Evolutionary conservation across 2,888 invertebrate species (phyloP).

Genomic region (Metellina segmentata): DNA sequence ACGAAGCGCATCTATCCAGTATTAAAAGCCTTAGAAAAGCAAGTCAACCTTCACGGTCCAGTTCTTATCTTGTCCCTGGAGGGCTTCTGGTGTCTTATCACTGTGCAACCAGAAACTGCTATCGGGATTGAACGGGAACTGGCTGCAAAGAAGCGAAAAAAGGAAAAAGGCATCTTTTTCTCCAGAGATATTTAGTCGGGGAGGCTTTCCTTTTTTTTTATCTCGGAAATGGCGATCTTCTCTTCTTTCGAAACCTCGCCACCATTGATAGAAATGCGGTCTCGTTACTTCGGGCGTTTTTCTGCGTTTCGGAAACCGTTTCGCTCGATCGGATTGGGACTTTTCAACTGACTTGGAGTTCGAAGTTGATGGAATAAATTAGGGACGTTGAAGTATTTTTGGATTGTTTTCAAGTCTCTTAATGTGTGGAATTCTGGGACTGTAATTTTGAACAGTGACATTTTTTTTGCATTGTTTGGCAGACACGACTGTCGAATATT

Average conservation of each 20-base stretch:
- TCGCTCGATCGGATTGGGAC: too few species aligned
- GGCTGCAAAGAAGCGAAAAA: not conserved
- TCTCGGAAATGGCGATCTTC: constrained; percentile 1
- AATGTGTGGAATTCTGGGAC: too few species aligned
- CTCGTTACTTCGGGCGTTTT: not conserved
- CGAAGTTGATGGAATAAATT: too few species aligned
- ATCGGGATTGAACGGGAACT: not conserved
- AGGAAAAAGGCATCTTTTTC: too few species aligned
- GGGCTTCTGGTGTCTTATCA: constrained; percentile 21
- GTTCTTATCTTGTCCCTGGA: not conserved
- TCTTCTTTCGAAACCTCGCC: not conserved
- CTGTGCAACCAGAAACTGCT: constrained; percentile 1
- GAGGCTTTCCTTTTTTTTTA: not conserved
- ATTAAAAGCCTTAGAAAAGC: constrained; percentile 8
- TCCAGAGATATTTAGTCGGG: not conserved
- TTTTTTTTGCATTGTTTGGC: too few species aligned
- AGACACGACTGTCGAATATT: too few species aligned
- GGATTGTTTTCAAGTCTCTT: too few species aligned
- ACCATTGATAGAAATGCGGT: not conserved
- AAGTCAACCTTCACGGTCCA: not conserved
- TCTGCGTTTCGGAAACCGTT: not conserved
- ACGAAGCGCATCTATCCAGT: not conserved
- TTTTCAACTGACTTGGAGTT: too few species aligned
- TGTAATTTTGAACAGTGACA: too few species aligned
- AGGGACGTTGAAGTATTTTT: too few species aligned